phyloP scores from a whole-genome alignment of 2,797 vertebrate genomes.

The Rhadinocentrus ornatus region DNA sequence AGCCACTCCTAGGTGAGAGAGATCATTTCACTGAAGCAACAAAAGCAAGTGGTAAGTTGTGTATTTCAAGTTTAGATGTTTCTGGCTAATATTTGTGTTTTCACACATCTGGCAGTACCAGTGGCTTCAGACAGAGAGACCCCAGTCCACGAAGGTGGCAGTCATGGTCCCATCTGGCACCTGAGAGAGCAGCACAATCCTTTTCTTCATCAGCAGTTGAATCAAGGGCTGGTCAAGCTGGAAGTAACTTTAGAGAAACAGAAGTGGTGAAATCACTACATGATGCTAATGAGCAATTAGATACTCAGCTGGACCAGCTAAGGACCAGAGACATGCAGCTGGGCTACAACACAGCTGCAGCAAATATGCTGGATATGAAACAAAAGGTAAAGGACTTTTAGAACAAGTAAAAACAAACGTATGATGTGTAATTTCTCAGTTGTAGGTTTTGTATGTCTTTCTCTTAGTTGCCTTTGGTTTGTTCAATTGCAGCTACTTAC shows the following conservation, averaged over 20 bases:
- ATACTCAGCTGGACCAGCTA: conserved; percentile 66
- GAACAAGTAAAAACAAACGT: neutral
- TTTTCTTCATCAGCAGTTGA: conserved; percentile 54
- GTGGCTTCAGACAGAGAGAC: conserved; percentile 56
- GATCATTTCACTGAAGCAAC: neutral
- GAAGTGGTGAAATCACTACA: conserved; percentile 60
- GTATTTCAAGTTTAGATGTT: neutral
- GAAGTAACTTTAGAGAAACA: conserved; percentile 59
- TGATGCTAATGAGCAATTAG: conserved; percentile 57
- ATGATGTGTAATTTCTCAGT: neutral
- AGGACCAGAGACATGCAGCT: conserved; percentile 64
- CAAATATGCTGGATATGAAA: conserved; percentile 74
- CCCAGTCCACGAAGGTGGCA: conserved; percentile 70
- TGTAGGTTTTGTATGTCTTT: conserved; percentile 3
- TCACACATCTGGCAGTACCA: conserved; percentile 47
- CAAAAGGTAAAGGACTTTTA: conserved; percentile 69
- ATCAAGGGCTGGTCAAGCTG: conserved; percentile 46
- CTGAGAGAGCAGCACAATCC: conserved; percentile 30
- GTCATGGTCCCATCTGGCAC: conserved; percentile 72
- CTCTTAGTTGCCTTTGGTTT: neutral
- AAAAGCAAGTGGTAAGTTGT: neutral
- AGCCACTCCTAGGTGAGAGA: conserved; percentile 66
- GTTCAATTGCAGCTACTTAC: neutral
- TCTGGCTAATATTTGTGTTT: conserved; percentile 26
- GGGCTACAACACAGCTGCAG: conserved; percentile 55